Evolutionary conservation across 2,113 vertebrate genomes (phyloP).

Genomic region (Ictalurus punctatus): DNA sequence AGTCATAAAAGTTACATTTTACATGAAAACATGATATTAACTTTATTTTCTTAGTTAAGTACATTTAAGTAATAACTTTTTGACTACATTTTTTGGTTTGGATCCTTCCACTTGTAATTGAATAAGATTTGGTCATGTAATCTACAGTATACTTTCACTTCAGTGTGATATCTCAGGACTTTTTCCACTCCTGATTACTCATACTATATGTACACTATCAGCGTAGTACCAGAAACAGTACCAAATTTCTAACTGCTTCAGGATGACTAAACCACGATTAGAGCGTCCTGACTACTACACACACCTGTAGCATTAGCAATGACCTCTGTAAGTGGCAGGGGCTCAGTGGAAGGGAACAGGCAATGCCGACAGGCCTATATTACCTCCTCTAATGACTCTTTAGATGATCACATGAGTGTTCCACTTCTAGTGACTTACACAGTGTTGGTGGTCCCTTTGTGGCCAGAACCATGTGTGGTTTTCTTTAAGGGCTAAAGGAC

Average conservation of each 20-base stretch:
- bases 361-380: constrained; percentile 27
- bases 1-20: background rate
- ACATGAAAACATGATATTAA: too few relatives aligned
- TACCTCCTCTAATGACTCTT: constrained; percentile 41
- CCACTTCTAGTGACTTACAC: constrained; percentile 44
- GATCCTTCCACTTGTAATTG: background rate
- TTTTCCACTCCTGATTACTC: background rate
- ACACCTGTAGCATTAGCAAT: constrained; percentile 33
- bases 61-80: too few relatives aligned
- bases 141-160: background rate
- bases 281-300: background rate
- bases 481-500: constrained; percentile 41
- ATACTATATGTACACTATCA: background rate
- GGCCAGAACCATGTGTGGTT: constrained; percentile 43
- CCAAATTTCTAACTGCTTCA: background rate
- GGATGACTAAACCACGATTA: background rate
- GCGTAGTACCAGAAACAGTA: background rate
- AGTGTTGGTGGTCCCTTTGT: constrained; percentile 50
- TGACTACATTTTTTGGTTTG: background rate
- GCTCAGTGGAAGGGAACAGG: constrained; percentile 16
- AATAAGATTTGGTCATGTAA: background rate
- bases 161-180: background rate
- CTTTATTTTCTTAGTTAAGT: too few relatives aligned
- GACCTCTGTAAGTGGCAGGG: background rate
- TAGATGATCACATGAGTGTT: constrained; percentile 40